Evolutionary conservation across 2,113 vertebrate species (phyloP).

Genomic region (Dipodomys spectabilis): DNA sequence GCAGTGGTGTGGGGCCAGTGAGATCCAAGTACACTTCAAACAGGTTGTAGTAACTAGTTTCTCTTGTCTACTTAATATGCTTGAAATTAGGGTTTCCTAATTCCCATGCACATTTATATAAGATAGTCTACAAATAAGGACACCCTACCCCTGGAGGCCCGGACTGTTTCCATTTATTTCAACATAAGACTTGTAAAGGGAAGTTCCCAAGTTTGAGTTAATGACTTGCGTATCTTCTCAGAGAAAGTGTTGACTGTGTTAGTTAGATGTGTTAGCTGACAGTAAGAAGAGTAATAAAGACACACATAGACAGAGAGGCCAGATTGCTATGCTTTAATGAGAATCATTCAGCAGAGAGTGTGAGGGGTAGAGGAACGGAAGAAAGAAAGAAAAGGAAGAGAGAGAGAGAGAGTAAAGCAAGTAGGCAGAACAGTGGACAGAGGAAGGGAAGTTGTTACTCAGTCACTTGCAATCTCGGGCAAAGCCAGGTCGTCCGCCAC

Average conservation of each 20-base stretch:
- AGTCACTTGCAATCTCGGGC: not conserved
- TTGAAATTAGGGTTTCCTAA: not conserved
- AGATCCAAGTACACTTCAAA: not conserved
- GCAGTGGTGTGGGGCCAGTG: not conserved
- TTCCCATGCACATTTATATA: not conserved
- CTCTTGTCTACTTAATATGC: not conserved
- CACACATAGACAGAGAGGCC: not conserved
- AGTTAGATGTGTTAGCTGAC: not conserved
- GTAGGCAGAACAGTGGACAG: too few relatives aligned
- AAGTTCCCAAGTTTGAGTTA: not conserved
- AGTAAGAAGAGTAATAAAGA: not conserved
- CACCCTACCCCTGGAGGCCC: not conserved
- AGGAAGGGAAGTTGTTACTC: too few relatives aligned
- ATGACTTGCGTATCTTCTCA: not conserved
- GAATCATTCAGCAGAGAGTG: not conserved
- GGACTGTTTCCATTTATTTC: slow-evolving; percentile 22
- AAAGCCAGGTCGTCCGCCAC: not conserved
- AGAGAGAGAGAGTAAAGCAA: too few relatives aligned
- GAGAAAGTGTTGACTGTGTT: slow-evolving; percentile 7
- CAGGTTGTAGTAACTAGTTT: not conserved
- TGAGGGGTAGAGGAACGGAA: not conserved
- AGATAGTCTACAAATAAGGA: not conserved
- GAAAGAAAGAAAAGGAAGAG: not conserved
- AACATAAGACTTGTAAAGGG: not conserved
- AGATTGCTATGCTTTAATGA: not conserved